Conservation (phyloP, 2,888 invertebrate species). For the Ectemnius continuus region DNA sequence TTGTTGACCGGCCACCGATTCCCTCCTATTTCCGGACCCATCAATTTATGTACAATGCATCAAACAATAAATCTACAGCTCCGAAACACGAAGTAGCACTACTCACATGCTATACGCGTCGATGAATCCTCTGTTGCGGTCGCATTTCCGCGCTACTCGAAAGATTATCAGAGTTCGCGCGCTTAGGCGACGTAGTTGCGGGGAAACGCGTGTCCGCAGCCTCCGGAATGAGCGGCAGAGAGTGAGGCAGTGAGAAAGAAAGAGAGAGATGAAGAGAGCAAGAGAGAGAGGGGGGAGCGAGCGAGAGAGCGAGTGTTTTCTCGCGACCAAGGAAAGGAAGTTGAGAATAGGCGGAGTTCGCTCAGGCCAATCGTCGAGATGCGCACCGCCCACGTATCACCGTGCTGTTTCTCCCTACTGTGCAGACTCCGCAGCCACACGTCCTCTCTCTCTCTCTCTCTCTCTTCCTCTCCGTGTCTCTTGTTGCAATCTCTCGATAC, state of each 20-base stretch:
- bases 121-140: too few species aligned
- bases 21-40: too few species aligned
- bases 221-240: conserved; percentile 43
- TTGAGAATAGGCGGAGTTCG: conserved; percentile 75
- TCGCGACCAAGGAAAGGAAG: conserved; percentile 63
- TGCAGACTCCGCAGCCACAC: conserved; percentile 45
- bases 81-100: too few species aligned
- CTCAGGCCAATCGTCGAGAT: conserved; percentile 73
- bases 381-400: conserved; percentile 74
- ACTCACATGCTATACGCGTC: too few species aligned
- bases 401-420: conserved; percentile 39
- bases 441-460: too few species aligned
- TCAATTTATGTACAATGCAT: too few species aligned
- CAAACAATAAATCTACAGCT: too few species aligned
- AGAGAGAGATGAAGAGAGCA: conserved; percentile 32
- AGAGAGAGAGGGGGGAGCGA: neutral
- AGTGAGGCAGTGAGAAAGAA: neutral
- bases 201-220: conserved; percentile 26
- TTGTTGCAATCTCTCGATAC: conserved; percentile 1
- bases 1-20: too few species aligned
- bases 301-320: conserved; percentile 25
- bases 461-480: too few species aligned
- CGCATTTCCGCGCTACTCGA: too few species aligned
- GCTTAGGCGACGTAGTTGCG: neutral
- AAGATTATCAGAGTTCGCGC: too few species aligned